phyloP scores from a whole-genome alignment of 2,113 vertebrate genomes.

The Piliocolobus tephrosceles region DNA sequence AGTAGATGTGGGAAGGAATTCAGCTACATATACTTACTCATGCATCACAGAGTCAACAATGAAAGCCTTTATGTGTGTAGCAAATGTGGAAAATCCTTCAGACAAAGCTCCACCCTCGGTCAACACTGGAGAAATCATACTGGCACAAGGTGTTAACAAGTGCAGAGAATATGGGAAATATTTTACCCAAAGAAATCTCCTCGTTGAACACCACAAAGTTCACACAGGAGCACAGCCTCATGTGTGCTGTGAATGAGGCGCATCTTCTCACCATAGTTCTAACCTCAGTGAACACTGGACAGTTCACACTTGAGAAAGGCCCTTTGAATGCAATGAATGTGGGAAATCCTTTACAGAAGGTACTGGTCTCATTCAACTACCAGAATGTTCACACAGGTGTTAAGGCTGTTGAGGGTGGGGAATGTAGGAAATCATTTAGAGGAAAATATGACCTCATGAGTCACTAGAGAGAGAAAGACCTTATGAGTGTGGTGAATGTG shows the following conservation, averaged over 20 bases:
- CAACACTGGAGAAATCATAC: background rate
- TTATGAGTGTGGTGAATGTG: too few relatives aligned
- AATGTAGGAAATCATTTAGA: background rate
- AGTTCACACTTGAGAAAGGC: slow-evolving; percentile 24
- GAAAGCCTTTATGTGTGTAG: too few relatives aligned
- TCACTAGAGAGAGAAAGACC: too few relatives aligned
- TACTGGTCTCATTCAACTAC: background rate
- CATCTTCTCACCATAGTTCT: background rate
- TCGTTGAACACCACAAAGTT: too few relatives aligned
- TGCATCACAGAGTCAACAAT: background rate
- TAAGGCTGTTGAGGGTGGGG: background rate
- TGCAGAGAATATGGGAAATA: slow-evolving; percentile 39
- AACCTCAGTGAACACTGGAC: background rate
- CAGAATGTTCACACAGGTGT: background rate
- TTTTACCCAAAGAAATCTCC: background rate
- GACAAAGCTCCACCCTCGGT: background rate
- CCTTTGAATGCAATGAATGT: background rate
- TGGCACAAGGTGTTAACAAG: background rate
- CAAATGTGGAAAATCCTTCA: too few relatives aligned
- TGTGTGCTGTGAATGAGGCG: background rate
- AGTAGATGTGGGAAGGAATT: background rate
- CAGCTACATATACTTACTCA: background rate
- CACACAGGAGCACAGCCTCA: background rate
- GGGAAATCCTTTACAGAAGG: slow-evolving; percentile 24
- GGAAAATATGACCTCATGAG: too few relatives aligned